Base-by-base conservation (phyloP, 2,113 vertebrate genomes). In the Anarhynchus alexandrinus region DNA sequence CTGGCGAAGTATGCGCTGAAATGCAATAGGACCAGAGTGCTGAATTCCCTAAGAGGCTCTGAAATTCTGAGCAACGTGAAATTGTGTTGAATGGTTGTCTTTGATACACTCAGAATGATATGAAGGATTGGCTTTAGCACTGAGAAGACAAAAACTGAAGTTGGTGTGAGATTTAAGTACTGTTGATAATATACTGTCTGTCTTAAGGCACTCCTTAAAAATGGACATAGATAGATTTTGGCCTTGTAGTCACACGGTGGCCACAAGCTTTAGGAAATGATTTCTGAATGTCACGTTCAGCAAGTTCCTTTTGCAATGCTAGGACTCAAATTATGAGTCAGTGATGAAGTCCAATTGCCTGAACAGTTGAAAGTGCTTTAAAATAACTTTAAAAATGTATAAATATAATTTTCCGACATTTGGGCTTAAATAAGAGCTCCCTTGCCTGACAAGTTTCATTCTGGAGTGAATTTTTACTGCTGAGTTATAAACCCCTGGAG, bases 401-500 rank as follows among this genome's bases (percentile, higher is more conserved):
- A 93, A 91, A 96, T 97, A 88, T 55, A 91, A 81, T 94, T 88
- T 94, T 96, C 90, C 93, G 91, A 85, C 82, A 49, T 90, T 96
- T 78, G 55, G 43, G 79, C 80, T 96, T 95, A 94, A 95, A 90
- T 91, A 97, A 96, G 81, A 91, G 82, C 67, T 95, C 77, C 80
- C 51, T 92, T 95, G 87, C 79, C 95, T 81, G 95, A 95, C 79
- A 97, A 92, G 82, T 96, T 97, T 96, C 71, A 84, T 96, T 96
- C 78, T 17, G 15, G 72, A 95, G 62, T 43, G 87, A 83, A 88
- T 92, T 94, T 97, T 94, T 88, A 96, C 94, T 93, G 83, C 82
- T 18, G 72, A 96, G 77, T 96, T 97, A 94, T 96, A 97, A 98
- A 97, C 73, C 95, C 90, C 96, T 82, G 61, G 69, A 95, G 85